Conservation (phyloP, 1,140 invertebrate genomes). For the Ips typographus region DNA sequence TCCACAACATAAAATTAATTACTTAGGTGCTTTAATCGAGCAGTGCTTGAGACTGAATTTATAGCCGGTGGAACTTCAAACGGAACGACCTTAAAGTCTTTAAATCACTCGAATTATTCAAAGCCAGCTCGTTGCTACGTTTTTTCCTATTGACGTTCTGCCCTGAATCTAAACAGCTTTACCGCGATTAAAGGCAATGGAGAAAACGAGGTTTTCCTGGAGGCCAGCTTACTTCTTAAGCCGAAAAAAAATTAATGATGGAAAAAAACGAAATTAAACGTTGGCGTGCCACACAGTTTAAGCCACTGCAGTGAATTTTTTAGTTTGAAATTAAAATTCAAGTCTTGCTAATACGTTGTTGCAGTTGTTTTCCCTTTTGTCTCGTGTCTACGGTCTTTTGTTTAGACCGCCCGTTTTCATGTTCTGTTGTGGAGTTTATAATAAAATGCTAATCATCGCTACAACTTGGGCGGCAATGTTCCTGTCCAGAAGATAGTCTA, state of each 20-base stretch:
- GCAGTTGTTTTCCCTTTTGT: conserved; percentile 39
- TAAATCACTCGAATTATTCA: conserved; percentile 12
- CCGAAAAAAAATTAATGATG: not conserved
- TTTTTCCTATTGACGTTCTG: not conserved
- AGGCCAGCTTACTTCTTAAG: not conserved
- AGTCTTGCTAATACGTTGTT: conserved; percentile 39
- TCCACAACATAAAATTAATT: conserved; percentile 10
- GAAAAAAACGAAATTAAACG: conserved; percentile 7
- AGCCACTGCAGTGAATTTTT: conserved; percentile 29
- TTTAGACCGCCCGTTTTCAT: conserved; percentile 38
- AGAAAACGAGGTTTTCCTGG: not conserved
- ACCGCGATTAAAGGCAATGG: not conserved
- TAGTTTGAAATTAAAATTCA: conserved; percentile 42
- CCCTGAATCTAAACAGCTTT: not conserved
- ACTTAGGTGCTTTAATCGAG: conserved; percentile 4
- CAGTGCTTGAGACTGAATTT: conserved; percentile 1
- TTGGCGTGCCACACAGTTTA: conserved; percentile 14
- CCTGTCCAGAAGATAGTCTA: not conserved
- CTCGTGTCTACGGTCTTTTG: conserved; percentile 40
- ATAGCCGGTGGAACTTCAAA: conserved; percentile 7
- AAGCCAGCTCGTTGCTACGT: not conserved
- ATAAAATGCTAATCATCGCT: conserved; percentile 39
- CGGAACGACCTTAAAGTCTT: not conserved
- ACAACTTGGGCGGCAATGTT: not conserved
- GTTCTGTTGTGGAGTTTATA: conserved; percentile 20